Base-by-base conservation (phyloP, 2,797 vertebrate species). In the Babyrousa celebensis region DNA sequence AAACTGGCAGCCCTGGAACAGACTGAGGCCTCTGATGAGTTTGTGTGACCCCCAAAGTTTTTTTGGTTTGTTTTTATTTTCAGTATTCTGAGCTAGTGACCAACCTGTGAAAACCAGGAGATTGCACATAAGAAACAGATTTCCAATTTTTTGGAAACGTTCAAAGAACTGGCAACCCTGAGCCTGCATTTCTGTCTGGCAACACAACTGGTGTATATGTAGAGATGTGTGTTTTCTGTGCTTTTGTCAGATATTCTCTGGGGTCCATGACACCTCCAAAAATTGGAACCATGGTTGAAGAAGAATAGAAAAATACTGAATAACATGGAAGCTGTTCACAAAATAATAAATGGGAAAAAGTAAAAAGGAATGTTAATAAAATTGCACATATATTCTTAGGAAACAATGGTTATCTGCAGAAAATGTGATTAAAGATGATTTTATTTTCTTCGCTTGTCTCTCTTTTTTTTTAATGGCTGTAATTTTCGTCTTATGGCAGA, bases 61-160 rank as follows among this genome's bases (percentile, higher is more conserved):
- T 78, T 75, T 78, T 27, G 85, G 78, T 92, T 84, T 85, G 74
- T 65, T 91, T 94, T 86, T 62, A 86, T 84, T 94, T 95, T 95
- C 85, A 92, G 62, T 78, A 56, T 86, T 67, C 91, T 27, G 7
- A 83, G 74, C 82, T 71, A 72, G 67, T 67, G 86, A 67, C 52
- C 77, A 91, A 43, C 52, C 40, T 87, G 94, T 95, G 29, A 75
- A 93, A 96, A 75, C 14, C 56, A 80, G 75, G 77, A 62, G 27
- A 75, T 75, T 94, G 89, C 58, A 77, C 25, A 29, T 58, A 27
- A 80, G 25, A 95, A 96, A 93, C 79, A 60, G 58, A 80, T 87
- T 96, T 80, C 56, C 48, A 84, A 29, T 78, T 96, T 32, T 91
- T 75, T 93, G 62, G 72, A 82, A 77, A 63, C 70, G 83, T 62